These are phyloP conservation scores for Epizoanthus rinbou DNA, from an alignment of 92 coral and sea anemone genomes.

Conservation along the genomic window DNA sequence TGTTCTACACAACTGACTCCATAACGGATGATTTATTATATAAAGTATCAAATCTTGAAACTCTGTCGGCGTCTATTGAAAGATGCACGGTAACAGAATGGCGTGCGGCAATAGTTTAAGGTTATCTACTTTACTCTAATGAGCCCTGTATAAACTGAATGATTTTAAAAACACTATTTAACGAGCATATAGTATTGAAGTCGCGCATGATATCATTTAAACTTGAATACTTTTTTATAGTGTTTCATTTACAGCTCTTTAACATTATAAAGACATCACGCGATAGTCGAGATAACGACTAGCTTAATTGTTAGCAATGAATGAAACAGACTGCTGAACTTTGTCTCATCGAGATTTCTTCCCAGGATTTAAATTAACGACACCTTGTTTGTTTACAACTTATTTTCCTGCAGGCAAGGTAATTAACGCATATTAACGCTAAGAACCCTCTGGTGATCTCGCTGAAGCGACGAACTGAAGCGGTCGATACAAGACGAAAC, in stretches of 20 bases:
- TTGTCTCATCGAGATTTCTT: conserved; percentile 12
- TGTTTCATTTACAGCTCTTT: too few species aligned
- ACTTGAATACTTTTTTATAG: background rate
- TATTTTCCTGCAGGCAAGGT: too few species aligned
- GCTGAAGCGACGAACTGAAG: too few species aligned
- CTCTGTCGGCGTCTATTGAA: too few species aligned
- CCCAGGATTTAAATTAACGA: conserved; percentile 18
- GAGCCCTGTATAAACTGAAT: background rate
- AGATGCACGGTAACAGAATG: background rate
- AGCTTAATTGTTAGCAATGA: background rate
- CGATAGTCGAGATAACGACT: background rate
- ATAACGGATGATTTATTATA: too few species aligned
- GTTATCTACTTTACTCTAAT: background rate
- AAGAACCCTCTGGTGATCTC: too few species aligned
- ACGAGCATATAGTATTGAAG: background rate
- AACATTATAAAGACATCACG: conserved; percentile 2
- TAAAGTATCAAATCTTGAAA: too few species aligned
- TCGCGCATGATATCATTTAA: background rate
- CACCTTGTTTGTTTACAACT: background rate
- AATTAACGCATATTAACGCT: too few species aligned
- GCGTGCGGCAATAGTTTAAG: background rate
- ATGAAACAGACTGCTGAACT: background rate
- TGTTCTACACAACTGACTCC: too few species aligned
- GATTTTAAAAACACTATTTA: conserved; percentile 1
- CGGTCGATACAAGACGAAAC: too few species aligned